Evolutionary conservation across 1,140 invertebrate genomes (phyloP), one percentile per base, ranked within the genome.

Genomic region (Euborellia annulipes): DNA sequence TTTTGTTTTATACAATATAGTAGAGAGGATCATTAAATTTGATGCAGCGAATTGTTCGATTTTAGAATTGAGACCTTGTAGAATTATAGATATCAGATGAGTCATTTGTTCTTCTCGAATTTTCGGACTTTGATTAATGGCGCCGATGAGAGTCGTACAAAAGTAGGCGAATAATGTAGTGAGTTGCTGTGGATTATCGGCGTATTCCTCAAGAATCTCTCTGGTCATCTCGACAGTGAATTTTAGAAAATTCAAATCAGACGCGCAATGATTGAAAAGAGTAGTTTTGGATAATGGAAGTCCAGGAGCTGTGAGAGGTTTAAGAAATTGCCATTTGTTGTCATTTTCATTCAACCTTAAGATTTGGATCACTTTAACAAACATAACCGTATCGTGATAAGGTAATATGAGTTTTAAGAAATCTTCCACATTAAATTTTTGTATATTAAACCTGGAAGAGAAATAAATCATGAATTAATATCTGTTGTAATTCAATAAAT

Each of bases 371-470:
- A 85, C 68, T 46, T 84, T 70, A 0, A 83, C 73, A 67, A 97
- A 97, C 43, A 85, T 79, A 48, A 80, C 80, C 14, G 85, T 87
- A 54, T 93, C 84, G 63, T 94, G 87, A 60, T 92, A 94, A 0
- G 92, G 91, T 36, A 97, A 58, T 42, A 87, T 79, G 32, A 85
- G 66, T 48, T 78, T 68, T 47, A 97, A 65, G 30, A 93, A 73
- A 1, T 79, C 73, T 58, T 85, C 76, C 45, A 75, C 73, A 58
- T 95, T 95, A 58, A 82, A 95, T 40, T 83, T 68, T 56, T 96
- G 84, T 49, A 96, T 82, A 40, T 80, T 75, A 61, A 82, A 94
- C 54, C 89, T 77, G 55, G 51, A 54, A 41, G 41, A 32, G 30
- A 30, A 42, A 41, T 34, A 3, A 47, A 40, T 11, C 9, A 13